Percentiles rank a stretch among this genome's conserved stretches.
Evolutionary conservation across 2,888 invertebrate species (phyloP).

Genomic region (Antheraea assamensis): DNA sequence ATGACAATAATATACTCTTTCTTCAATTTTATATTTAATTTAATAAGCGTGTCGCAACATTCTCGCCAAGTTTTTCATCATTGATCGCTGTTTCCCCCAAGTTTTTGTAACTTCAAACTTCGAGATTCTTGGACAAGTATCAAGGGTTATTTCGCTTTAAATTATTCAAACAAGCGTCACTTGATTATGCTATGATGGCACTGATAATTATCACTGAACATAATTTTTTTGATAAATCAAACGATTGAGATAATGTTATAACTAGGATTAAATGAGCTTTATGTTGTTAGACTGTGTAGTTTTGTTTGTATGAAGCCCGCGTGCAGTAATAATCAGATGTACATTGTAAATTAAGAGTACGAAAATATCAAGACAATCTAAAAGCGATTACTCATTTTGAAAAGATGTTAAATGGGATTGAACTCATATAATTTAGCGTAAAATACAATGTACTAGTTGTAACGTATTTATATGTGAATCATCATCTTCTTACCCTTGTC

Average conservation of each 20-base stretch:
- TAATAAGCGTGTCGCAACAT: background rate
- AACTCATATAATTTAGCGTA: background rate
- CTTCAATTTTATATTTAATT: background rate
- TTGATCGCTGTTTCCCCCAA: background rate
- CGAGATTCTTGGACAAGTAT: constrained; percentile 1
- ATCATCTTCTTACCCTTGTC: no score
- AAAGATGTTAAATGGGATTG: background rate
- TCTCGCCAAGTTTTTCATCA: background rate
- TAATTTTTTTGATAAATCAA: background rate
- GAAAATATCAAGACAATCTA: background rate
- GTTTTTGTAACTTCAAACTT: constrained; percentile 7
- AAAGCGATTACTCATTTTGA: background rate
- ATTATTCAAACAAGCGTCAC: background rate
- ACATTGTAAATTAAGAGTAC: background rate
- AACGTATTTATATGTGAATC: background rate
- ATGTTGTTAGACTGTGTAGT: background rate
- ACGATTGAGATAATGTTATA: background rate
- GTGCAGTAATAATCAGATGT: background rate
- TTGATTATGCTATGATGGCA: background rate
- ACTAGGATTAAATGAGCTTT: background rate
- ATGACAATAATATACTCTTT: background rate
- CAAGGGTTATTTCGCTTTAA: constrained; percentile 13
- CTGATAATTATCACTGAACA: background rate
- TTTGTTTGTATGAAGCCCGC: background rate
- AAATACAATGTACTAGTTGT: background rate